Percentiles rank a stretch among this genome's conserved stretches.
Conservation (phyloP, 2,888 invertebrate species). For the Alloplasta piceator region DNA sequence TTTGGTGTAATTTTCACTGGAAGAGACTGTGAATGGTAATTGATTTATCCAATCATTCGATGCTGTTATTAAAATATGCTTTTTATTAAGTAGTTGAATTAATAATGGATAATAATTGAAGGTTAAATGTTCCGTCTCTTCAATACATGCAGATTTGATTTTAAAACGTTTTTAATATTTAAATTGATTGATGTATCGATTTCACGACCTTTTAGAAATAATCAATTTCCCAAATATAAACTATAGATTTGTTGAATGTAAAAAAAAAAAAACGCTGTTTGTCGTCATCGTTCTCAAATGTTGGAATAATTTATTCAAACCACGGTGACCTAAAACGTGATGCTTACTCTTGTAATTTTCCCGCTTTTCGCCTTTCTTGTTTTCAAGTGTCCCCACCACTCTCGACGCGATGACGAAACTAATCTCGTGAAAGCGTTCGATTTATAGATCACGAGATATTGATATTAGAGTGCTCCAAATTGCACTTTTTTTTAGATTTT, state of each 20-base stretch:
- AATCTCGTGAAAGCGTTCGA: constrained; percentile 53
- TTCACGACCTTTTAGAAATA: not conserved
- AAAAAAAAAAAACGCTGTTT: not conserved
- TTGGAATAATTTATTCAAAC: constrained; percentile 22
- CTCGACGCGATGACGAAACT: constrained; percentile 54
- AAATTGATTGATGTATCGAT: not conserved
- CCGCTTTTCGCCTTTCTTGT: constrained; percentile 3
- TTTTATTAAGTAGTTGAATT: not conserved
- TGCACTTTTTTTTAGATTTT: no score
- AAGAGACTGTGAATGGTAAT: no score
- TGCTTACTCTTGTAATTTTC: constrained; percentile 1
- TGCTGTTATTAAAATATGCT: not conserved
- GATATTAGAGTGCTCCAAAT: no score
- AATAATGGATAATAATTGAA: not conserved
- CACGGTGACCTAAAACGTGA: constrained; percentile 15
- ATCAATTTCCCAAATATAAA: not conserved
- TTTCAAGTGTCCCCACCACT: not conserved
- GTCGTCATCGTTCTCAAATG: not conserved
- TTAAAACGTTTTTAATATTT: no score
- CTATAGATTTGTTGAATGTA: not conserved
- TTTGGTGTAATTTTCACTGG: no score
- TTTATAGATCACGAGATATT: constrained; percentile 23
- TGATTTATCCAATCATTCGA: no score
- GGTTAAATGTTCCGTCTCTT: not conserved
- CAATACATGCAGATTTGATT: not conserved